Conservation (phyloP, 2,888 invertebrate genomes). For the Nomada fabriciana region DNA sequence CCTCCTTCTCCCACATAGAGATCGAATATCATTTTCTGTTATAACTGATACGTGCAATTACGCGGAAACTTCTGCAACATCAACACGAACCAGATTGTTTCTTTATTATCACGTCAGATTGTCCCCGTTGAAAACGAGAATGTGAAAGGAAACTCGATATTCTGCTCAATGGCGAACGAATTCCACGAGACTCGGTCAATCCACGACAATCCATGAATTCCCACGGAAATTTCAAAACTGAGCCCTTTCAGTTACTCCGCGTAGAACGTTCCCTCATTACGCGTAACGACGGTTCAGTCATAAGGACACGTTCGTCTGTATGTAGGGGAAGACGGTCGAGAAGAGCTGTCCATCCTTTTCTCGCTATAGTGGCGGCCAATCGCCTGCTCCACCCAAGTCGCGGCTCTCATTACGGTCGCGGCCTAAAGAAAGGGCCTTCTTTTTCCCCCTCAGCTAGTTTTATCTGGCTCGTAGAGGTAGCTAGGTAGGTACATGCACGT, state of each 20-base stretch:
- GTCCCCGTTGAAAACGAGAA: neutral
- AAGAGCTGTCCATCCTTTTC: conserved; percentile 41
- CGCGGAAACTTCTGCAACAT: conserved; percentile 1
- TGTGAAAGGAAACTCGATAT: neutral
- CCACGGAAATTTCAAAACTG: conserved; percentile 52
- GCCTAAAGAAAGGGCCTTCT: conserved; percentile 66
- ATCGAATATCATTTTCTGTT: conserved; percentile 18
- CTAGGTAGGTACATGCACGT: conserved; percentile 59
- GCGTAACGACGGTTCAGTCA: conserved; percentile 57
- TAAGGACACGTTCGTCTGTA: conserved; percentile 60
- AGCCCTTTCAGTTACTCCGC: conserved; percentile 30
- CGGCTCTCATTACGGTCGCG: conserved; percentile 66
- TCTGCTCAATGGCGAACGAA: neutral
- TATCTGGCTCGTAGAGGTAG: conserved; percentile 53
- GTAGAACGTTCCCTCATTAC: conserved; percentile 57
- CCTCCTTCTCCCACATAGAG: conserved; percentile 2
- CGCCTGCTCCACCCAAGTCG: conserved; percentile 61
- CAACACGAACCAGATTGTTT: neutral
- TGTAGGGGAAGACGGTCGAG: conserved; percentile 47
- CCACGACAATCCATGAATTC: conserved; percentile 19
- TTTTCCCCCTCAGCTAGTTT: conserved; percentile 66
- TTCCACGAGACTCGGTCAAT: conserved; percentile 13
- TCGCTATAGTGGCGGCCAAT: conserved; percentile 57
- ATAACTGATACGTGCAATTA: conserved; percentile 6
- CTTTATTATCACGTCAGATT: neutral